Conservation (phyloP, 2,888 invertebrate species). For the Nephrotoma appendiculata region DNA sequence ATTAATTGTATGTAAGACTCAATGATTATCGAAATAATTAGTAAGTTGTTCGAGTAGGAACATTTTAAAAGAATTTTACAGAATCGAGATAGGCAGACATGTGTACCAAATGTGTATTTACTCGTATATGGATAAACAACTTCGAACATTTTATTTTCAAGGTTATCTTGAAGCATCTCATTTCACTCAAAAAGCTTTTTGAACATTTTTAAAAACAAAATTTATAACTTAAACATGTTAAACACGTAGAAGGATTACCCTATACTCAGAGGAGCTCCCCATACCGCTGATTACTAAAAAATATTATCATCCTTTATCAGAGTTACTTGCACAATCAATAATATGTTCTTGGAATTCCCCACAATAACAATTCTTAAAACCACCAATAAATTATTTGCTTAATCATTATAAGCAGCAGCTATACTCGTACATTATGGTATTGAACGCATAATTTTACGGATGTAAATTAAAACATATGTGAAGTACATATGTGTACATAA, state of each 20-base stretch:
- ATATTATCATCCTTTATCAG: not conserved
- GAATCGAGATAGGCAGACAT: too few species aligned
- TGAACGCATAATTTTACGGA: not conserved
- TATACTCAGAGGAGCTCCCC: too few species aligned
- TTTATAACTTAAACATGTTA: too few species aligned
- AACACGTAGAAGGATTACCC: too few species aligned
- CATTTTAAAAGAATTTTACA: too few species aligned
- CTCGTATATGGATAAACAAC: not conserved
- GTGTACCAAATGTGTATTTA: not conserved
- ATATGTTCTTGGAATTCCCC: not conserved
- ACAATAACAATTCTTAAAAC: not conserved
- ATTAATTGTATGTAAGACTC: not conserved
- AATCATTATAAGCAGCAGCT: not conserved
- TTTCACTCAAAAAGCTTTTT: too few species aligned
- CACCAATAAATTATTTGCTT: not conserved
- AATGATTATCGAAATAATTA: not conserved
- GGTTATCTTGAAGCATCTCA: not conserved
- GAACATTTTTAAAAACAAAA: too few species aligned
- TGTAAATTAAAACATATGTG: not conserved
- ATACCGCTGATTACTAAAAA: not conserved
- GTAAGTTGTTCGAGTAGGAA: too few species aligned
- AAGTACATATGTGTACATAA: too few species aligned
- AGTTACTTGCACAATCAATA: not conserved
- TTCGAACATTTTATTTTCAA: not conserved
- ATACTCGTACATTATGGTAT: not conserved